phyloP scores from a whole-genome alignment of 2,888 invertebrate genomes.

The Gnatocerus cornutus region DNA sequence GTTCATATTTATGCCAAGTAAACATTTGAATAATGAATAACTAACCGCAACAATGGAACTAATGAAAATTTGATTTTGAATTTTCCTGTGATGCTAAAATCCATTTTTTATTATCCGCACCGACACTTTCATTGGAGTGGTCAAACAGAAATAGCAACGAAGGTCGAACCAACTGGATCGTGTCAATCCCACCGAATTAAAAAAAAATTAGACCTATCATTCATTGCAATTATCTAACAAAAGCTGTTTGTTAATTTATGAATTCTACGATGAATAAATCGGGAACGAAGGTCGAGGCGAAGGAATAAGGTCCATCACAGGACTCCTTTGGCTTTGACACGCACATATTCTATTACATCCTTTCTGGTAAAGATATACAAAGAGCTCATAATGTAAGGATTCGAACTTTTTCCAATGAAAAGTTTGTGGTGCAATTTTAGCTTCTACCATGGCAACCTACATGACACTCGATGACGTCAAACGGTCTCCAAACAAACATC shows the following conservation, averaged over 20 bases:
- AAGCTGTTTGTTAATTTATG: slow-evolving; percentile 21
- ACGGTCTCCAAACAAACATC: slow-evolving; percentile 53
- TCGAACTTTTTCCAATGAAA: slow-evolving; percentile 45
- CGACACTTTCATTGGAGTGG: slow-evolving; percentile 19
- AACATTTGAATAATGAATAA: slow-evolving; percentile 28
- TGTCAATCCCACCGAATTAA: slow-evolving; percentile 26
- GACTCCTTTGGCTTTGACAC: slow-evolving; percentile 14
- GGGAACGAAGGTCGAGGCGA: slow-evolving; percentile 12
- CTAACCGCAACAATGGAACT: neutral
- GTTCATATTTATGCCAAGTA: slow-evolving; percentile 8
- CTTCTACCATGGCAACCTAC: slow-evolving; percentile 50
- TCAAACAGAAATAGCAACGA: slow-evolving; percentile 24
- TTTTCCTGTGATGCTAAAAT: slow-evolving; percentile 9
- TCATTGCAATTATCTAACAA: slow-evolving; percentile 7
- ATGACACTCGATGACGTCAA: slow-evolving; percentile 53
- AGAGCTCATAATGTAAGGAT: slow-evolving; percentile 35
- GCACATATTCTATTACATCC: slow-evolving; percentile 11
- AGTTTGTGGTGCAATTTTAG: slow-evolving; percentile 48
- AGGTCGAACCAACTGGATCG: slow-evolving; percentile 33
- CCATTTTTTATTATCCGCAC: slow-evolving; percentile 1
- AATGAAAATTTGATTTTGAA: neutral
- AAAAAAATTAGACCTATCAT: slow-evolving; percentile 23
- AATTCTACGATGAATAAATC: slow-evolving; percentile 15
- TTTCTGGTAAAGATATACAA: slow-evolving; percentile 17
- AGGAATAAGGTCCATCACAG: slow-evolving; percentile 1